Conservation (phyloP, 1,140 invertebrate species). For the Aradophagus sp. region DNA sequence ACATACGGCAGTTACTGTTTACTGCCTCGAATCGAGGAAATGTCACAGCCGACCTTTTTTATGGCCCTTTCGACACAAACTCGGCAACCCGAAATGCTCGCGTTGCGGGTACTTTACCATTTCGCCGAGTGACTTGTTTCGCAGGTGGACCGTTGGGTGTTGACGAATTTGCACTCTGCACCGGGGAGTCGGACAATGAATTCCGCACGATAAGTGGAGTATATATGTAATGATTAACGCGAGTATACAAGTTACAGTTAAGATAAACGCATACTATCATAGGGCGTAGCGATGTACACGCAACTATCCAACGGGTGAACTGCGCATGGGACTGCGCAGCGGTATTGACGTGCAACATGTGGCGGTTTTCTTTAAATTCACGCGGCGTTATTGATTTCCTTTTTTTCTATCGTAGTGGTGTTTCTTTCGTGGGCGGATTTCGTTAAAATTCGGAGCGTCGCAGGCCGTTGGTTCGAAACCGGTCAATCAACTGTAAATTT, state of each 20-base stretch:
- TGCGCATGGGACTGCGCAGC: conserved; percentile 54
- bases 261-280: conserved; percentile 35
- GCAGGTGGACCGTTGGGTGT: no score
- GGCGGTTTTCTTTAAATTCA: conserved; percentile 47
- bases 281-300: conserved; percentile 44
- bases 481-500: no score
- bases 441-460: no score
- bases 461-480: no score
- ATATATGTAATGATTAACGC: conserved; percentile 25
- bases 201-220: conserved; percentile 6
- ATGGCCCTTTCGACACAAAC: no score
- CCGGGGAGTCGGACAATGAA: conserved; percentile 8
- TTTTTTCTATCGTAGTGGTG: no score
- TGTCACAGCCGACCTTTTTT: conserved; percentile 14
- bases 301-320: conserved; percentile 8
- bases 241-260: conserved; percentile 37
- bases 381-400: background rate
- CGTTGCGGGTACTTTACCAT: no score
- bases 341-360: conserved; percentile 45
- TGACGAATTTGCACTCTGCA: background rate
- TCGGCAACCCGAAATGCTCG: no score
- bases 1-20: conserved; percentile 3
- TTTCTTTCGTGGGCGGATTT: no score
- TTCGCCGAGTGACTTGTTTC: no score
- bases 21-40: conserved; percentile 4